A percentile compares a stretch with the other conserved stretches of the same genome.
Conservation (phyloP, 2,888 invertebrate genomes). For the Lathronympha strigana region DNA sequence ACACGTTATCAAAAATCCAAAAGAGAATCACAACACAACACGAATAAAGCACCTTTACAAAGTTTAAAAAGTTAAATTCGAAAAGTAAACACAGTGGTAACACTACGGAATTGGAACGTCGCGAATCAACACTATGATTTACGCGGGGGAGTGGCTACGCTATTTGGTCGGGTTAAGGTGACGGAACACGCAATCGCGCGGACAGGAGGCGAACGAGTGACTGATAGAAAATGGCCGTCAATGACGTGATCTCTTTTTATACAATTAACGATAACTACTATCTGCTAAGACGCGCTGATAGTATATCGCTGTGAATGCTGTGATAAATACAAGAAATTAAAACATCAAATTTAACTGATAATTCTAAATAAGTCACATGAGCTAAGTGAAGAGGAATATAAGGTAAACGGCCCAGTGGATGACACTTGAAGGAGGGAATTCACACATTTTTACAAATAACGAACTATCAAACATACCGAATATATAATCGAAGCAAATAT, state of each 20-base stretch:
- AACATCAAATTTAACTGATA: too few species aligned
- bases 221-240: conserved; percentile 11
- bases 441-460: too few species aligned
- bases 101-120: conserved; percentile 1
- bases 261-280: conserved; percentile 21
- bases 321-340: too few species aligned
- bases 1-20: conserved; percentile 16
- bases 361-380: too few species aligned
- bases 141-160: not conserved
- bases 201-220: conserved; percentile 6
- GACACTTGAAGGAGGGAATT: too few species aligned
- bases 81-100: conserved; percentile 26
- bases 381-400: too few species aligned
- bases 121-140: not conserved
- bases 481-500: too few species aligned
- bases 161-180: conserved; percentile 13
- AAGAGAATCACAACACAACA: conserved; percentile 19
- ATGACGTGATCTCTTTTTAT: conserved; percentile 12
- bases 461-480: too few species aligned
- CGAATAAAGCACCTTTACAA: conserved; percentile 9
- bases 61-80: conserved; percentile 10
- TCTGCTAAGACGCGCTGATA: conserved; percentile 25
- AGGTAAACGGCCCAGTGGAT: too few species aligned
- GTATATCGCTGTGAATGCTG: not conserved
- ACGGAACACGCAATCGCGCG: conserved; percentile 18